These are phyloP conservation scores for Drosophila glabriapex DNA, from an alignment of 2,888 invertebrate genomes.

Conservation along the genomic window DNA sequence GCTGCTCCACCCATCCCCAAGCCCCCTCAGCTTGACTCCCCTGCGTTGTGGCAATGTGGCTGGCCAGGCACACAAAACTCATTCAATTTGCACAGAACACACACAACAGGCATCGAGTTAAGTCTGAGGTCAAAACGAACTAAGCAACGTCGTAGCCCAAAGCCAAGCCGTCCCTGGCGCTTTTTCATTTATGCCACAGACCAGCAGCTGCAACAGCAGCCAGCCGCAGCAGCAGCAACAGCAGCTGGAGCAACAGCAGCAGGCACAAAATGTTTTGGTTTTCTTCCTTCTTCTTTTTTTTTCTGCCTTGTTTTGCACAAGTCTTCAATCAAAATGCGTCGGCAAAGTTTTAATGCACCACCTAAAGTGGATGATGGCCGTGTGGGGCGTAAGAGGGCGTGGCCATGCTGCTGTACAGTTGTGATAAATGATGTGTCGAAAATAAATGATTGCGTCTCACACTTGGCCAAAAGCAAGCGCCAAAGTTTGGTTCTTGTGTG, in stretches of 20 bases:
- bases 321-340: slow-evolving; percentile 80
- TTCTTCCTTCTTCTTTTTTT: slow-evolving; percentile 15
- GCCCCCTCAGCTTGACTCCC: not conserved
- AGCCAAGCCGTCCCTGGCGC: slow-evolving; percentile 19
- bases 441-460: slow-evolving; percentile 75
- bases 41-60: not conserved
- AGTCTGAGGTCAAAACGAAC: slow-evolving; percentile 35
- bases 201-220: not conserved
- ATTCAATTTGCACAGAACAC: slow-evolving; percentile 69
- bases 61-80: slow-evolving; percentile 41
- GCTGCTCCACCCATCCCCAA: not conserved
- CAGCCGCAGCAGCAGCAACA: not conserved
- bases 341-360: slow-evolving; percentile 73
- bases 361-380: slow-evolving; percentile 13
- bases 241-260: not conserved
- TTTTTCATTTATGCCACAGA: slow-evolving; percentile 20
- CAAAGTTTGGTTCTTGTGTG: slow-evolving; percentile 16
- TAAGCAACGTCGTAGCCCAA: slow-evolving; percentile 4
- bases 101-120: slow-evolving; percentile 44
- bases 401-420: slow-evolving; percentile 47
- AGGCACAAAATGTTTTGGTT: slow-evolving; percentile 19
- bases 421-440: slow-evolving; percentile 80
- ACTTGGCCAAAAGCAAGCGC: slow-evolving; percentile 29
- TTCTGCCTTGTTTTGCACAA: slow-evolving; percentile 21
- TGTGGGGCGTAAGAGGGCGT: slow-evolving; percentile 33